These are phyloP conservation scores for Antechinus flavipes DNA, from an alignment of 2,113 vertebrate genomes.

Conservation along the genomic window DNA sequence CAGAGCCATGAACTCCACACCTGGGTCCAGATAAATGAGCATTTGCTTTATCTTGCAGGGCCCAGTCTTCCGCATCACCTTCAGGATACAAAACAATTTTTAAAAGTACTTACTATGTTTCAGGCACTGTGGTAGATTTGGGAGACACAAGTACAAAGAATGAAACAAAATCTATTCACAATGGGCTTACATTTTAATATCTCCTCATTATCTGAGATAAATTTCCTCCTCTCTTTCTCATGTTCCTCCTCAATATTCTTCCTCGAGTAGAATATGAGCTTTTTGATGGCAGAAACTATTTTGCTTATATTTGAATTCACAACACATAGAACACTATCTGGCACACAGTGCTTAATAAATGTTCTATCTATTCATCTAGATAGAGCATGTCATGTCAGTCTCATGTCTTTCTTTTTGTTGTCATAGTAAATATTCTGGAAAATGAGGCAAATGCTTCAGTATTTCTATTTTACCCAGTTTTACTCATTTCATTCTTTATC, in stretches of 20 bases:
- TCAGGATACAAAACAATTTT: not conserved
- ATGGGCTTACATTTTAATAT: not conserved
- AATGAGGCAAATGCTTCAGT: not conserved
- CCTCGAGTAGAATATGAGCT: not conserved
- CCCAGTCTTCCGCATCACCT: not conserved
- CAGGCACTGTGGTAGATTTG: not conserved
- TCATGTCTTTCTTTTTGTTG: not conserved
- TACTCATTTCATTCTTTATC: not conserved
- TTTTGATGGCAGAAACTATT: not conserved
- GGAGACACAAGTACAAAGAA: not conserved
- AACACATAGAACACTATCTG: not conserved
- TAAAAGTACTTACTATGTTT: not conserved
- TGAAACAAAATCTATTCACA: not conserved
- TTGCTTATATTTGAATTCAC: not conserved
- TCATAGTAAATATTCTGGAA: not conserved
- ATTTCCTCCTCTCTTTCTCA: not conserved
- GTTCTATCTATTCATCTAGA: not conserved
- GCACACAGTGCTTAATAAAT: not conserved
- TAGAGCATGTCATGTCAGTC: not conserved
- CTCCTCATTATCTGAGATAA: not conserved
- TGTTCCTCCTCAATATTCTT: not conserved
- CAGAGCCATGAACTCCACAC: not conserved
- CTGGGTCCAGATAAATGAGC: not conserved
- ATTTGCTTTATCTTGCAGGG: not conserved
- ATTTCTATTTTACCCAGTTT: not conserved